Conservation (phyloP, 2,888 invertebrate species). For the Theretra japonica region DNA sequence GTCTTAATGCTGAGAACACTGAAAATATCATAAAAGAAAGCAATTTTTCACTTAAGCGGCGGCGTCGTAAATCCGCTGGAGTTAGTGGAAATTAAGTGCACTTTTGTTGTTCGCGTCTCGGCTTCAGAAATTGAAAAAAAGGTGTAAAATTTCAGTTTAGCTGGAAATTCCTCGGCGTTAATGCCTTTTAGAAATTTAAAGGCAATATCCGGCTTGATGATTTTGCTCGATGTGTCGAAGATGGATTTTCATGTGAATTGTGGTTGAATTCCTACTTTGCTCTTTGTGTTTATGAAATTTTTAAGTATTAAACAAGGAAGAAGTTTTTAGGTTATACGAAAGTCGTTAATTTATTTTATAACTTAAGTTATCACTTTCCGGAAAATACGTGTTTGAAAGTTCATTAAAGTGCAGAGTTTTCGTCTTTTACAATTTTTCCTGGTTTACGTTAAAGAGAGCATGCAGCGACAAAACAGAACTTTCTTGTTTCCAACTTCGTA, state of each 20-base stretch:
- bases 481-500: conserved; percentile 49
- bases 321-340: background rate
- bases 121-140: conserved; percentile 46
- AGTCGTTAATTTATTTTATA: background rate
- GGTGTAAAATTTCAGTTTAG: conserved; percentile 42
- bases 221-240: conserved; percentile 5
- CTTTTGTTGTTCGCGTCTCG: conserved; percentile 60
- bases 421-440: conserved; percentile 36
- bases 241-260: background rate
- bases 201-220: conserved; percentile 35
- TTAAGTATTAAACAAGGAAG: background rate
- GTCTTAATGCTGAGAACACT: conserved; percentile 45
- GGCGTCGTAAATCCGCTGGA: conserved; percentile 65
- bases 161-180: conserved; percentile 30
- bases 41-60: conserved; percentile 68
- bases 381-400: conserved; percentile 33
- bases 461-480: conserved; percentile 51
- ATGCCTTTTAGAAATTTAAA: conserved; percentile 39
- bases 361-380: background rate
- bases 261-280: background rate
- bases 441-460: conserved; percentile 40
- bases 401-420: conserved; percentile 33
- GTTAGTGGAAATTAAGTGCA: conserved; percentile 70
- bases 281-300: background rate
- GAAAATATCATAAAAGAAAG: conserved; percentile 68